Percentiles rank a stretch among this genome's conserved stretches.
Conservation (phyloP, 2,888 invertebrate genomes). For the Andrena dorsata region DNA sequence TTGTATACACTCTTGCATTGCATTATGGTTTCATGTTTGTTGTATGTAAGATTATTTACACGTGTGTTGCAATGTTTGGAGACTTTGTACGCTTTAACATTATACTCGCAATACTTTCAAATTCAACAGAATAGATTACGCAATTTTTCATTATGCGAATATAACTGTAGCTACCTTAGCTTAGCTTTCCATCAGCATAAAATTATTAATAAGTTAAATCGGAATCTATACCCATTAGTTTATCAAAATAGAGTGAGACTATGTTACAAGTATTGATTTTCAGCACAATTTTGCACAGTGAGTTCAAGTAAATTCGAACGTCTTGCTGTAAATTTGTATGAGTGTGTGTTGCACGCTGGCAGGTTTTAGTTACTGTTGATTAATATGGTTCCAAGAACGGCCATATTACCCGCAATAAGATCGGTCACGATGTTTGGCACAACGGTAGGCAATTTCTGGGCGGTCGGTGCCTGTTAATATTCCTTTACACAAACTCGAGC, state of each 20-base stretch:
- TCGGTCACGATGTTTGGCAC: conserved; percentile 53
- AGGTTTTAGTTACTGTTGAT: conserved; percentile 49
- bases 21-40: background rate
- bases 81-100: too few relatives aligned
- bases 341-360: too few relatives aligned
- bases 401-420: conserved; percentile 31
- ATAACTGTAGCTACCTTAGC: background rate
- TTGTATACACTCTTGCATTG: background rate
- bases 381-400: conserved; percentile 60
- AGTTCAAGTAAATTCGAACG: background rate
- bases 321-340: background rate
- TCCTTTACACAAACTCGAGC: conserved; percentile 35
- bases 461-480: conserved; percentile 43
- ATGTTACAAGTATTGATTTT: background rate
- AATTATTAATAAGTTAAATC: background rate
- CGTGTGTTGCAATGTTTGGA: background rate
- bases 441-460: conserved; percentile 54
- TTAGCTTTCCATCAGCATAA: background rate
- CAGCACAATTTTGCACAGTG: background rate
- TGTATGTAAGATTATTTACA: background rate
- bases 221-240: background rate
- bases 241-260: background rate
- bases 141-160: too few relatives aligned
- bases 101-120: too few relatives aligned
- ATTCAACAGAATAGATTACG: too few relatives aligned